Evolutionary conservation across 2,888 invertebrate genomes (phyloP), one percentile per base, ranked within the genome.

Genomic region (Meteorus colon): DNA sequence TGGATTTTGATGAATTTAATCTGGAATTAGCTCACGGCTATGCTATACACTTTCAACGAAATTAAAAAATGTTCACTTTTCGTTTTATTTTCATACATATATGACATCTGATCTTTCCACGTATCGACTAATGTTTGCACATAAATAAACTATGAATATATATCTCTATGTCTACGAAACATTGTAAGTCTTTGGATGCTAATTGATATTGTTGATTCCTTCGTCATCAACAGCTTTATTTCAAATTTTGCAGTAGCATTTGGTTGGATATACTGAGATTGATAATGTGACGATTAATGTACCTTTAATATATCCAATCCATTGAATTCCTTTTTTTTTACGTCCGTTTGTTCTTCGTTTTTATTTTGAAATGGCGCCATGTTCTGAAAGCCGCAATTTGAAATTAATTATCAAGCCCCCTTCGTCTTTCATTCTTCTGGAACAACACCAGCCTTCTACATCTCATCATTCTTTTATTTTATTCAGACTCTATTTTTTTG

Each of bases 1-100:
- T 89, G 88, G 87, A 89, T 88, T 88, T 86, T 88, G 88, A 88
- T 88, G 88, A 88, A 89, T 89, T 89, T 89, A 88, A 89, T 89
- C 88, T 88, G 81, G 85, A 86, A 78, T 81, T 81, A 76, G 80
- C 78, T 81, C 74, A 74, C 79, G 81, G 80, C 76, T 79, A 66
- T 77, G 78, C 75, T 77, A 73, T 73, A 68, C 66, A 63, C 81
- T 80, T 75, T 71, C 77, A 80, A 78, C 78, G 77, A 83, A 83
- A 87, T 87, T 88, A 87, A 89, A 34, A 86, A 85, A 88, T 86
- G 84, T 79, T 66, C 71, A 45, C 37, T 55, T 68, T 16, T 24
- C 16, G 19, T 51, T 62, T 19, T 12, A 29, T 48, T 16, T 31
- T 62, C 19, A 66, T 66, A 37, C 27, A 29, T 29, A 12, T n/a